Conservation (phyloP, 2,113 vertebrate species). For the Aphyosemion australe region DNA sequence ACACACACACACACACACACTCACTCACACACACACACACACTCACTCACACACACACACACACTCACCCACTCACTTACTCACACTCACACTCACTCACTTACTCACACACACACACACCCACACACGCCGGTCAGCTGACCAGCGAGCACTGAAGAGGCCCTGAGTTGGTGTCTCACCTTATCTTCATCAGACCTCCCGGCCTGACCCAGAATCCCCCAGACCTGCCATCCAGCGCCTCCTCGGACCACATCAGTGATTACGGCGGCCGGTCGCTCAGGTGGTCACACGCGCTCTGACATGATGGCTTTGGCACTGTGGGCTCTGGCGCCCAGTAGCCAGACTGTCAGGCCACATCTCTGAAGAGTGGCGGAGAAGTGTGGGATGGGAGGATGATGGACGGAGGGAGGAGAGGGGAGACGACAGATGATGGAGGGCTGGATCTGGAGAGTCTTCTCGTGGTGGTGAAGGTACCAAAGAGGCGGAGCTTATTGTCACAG, state of each 20-base stretch:
- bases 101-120: constrained; percentile 2
- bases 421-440: neutral
- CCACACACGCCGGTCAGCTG: constrained; percentile 40
- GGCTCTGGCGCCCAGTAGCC: constrained; percentile 50
- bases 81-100: neutral
- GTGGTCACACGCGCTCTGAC: constrained; percentile 62
- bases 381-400: constrained; percentile 4
- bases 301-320: constrained; percentile 70
- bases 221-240: constrained; percentile 44
- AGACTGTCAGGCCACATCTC: constrained; percentile 64
- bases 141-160: constrained; percentile 57
- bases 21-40: constrained; percentile 2
- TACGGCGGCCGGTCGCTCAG: constrained; percentile 59
- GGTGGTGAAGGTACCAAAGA: too few relatives aligned
- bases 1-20: constrained; percentile 11
- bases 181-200: constrained; percentile 71
- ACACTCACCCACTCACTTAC: constrained; percentile 17
- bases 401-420: neutral
- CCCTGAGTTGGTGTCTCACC: constrained; percentile 55
- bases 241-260: constrained; percentile 52
- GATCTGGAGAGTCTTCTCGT: too few relatives aligned
- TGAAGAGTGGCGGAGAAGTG: constrained; percentile 13
- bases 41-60: constrained; percentile 1
- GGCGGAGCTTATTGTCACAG: too few relatives aligned
- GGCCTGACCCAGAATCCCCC: constrained; percentile 72